phyloP scores from a whole-genome alignment of 2,888 invertebrate species.

The Agonopterix alstromeriana region DNA sequence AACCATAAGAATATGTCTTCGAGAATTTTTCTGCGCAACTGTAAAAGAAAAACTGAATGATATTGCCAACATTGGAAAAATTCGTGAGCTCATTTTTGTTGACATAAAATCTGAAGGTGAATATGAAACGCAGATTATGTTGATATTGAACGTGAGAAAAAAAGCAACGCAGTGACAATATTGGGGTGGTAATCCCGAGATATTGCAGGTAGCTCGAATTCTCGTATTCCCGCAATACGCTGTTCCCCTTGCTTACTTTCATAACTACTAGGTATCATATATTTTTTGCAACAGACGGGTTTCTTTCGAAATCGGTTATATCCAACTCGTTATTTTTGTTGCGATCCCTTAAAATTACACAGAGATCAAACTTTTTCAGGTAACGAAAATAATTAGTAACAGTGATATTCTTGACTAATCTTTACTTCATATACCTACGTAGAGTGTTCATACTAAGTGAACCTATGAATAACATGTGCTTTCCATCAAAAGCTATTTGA shows the following conservation, averaged over 20 bases:
- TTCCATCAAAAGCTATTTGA: too few relatives aligned
- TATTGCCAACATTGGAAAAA: not conserved
- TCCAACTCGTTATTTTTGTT: too few relatives aligned
- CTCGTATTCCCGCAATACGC: slow-evolving; percentile 37
- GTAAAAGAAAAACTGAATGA: slow-evolving; percentile 23
- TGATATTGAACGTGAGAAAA: slow-evolving; percentile 48
- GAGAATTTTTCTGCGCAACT: slow-evolving; percentile 66
- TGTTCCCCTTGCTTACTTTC: slow-evolving; percentile 41
- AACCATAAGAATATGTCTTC: slow-evolving; percentile 61
- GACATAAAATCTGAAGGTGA: slow-evolving; percentile 22
- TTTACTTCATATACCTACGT: too few relatives aligned
- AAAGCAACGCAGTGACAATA: slow-evolving; percentile 54
- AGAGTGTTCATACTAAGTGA: too few relatives aligned
- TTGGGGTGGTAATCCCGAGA: slow-evolving; percentile 64
- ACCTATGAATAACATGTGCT: too few relatives aligned
- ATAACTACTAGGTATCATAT: slow-evolving; percentile 30
- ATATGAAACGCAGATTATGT: slow-evolving; percentile 54
- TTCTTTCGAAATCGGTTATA: slow-evolving; percentile 1
- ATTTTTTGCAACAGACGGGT: not conserved
- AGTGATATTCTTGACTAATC: too few relatives aligned
- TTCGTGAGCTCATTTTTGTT: slow-evolving; percentile 1
- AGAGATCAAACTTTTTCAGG: too few relatives aligned
- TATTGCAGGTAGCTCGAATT: slow-evolving; percentile 42
- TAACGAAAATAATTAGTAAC: too few relatives aligned
- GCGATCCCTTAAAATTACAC: too few relatives aligned